Conservation (phyloP, 2,888 invertebrate species). For the Ophion ventricosus region DNA sequence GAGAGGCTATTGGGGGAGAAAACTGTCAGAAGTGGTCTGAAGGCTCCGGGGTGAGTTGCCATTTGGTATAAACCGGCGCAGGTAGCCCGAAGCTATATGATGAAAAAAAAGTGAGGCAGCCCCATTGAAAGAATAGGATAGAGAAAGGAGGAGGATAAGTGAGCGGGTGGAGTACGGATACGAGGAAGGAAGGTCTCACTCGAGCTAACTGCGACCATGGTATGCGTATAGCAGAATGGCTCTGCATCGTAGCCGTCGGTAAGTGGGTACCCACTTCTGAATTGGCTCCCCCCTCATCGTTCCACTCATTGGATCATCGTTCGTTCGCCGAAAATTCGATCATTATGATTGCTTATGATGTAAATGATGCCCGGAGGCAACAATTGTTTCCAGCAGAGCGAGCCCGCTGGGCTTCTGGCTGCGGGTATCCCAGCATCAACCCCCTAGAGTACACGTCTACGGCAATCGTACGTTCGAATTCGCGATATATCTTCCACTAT, state of each 20-base stretch:
- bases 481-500: constrained; percentile 40
- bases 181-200: constrained; percentile 72
- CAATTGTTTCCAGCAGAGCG: constrained; percentile 82
- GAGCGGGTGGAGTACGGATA: constrained; percentile 71
- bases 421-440: constrained; percentile 60
- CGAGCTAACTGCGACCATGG: constrained; percentile 49
- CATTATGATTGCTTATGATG: constrained; percentile 85
- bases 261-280: constrained; percentile 83
- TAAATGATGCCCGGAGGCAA: constrained; percentile 85
- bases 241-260: constrained; percentile 75
- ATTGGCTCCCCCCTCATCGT: constrained; percentile 79
- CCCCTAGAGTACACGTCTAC: constrained; percentile 40
- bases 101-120: constrained; percentile 65
- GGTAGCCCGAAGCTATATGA: constrained; percentile 79
- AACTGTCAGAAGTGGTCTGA: constrained; percentile 63
- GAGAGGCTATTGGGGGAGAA: constrained; percentile 47
- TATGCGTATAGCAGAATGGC: constrained; percentile 50
- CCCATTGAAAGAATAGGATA: constrained; percentile 54
- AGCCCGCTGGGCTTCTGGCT: constrained; percentile 71
- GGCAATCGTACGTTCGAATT: constrained; percentile 46
- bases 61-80: constrained; percentile 77
- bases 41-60: constrained; percentile 71
- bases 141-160: constrained; percentile 61
- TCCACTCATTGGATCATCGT: constrained; percentile 83
- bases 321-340: constrained; percentile 83